These are phyloP conservation scores for Stichodactyla mertensii DNA, from an alignment of 64 coral and sea anemone genomes.

Conservation along the genomic window DNA sequence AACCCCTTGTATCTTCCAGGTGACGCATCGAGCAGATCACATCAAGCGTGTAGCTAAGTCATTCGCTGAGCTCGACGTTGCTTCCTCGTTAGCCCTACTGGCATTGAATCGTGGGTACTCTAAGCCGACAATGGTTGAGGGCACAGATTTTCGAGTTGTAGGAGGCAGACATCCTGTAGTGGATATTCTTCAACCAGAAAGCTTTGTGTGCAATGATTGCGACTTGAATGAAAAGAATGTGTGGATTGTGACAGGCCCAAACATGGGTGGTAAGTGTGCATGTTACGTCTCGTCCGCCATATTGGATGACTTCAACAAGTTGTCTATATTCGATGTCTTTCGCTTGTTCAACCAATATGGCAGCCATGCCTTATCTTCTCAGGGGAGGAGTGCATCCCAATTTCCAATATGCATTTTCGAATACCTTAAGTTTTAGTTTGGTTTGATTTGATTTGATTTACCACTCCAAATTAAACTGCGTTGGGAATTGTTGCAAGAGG, in stretches of 20 bases:
- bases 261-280: constrained; percentile 68
- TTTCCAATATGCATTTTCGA: no score
- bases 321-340: no score
- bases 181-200: constrained; percentile 77
- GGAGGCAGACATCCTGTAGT: constrained; percentile 81
- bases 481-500: no score
- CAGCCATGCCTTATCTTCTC: neutral
- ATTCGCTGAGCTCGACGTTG: constrained; percentile 62
- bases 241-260: constrained; percentile 81
- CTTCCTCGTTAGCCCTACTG: constrained; percentile 63
- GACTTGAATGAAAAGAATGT: constrained; percentile 63
- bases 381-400: neutral
- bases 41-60: constrained; percentile 62
- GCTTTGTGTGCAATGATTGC: constrained; percentile 78
- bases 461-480: no score
- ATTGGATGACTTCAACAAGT: neutral
- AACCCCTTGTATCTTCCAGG: constrained; percentile 19
- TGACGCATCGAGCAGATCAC: constrained; percentile 49
- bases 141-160: constrained; percentile 49
- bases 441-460: no score
- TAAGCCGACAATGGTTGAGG: constrained; percentile 48
- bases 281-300: neutral
- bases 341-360: no score
- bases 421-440: no score
- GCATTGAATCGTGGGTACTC: constrained; percentile 57